phyloP scores from a whole-genome alignment of 2,113 vertebrate genomes.

The Atrichornis clamosus region DNA sequence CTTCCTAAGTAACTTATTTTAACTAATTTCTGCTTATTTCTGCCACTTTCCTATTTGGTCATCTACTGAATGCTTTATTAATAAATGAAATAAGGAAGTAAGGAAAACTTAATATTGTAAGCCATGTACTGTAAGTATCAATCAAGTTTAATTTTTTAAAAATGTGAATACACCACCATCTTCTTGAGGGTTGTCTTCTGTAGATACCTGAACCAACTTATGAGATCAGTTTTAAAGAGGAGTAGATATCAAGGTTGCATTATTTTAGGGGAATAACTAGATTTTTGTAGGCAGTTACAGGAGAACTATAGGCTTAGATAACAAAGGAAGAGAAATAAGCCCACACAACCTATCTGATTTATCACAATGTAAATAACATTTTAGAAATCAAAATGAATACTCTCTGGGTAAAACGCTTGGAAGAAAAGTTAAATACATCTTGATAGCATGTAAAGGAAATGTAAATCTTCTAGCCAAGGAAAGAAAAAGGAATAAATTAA shows the following conservation, averaged over 20 bases:
- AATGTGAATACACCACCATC: not conserved
- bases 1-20: not conserved
- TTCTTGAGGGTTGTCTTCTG: not conserved
- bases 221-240: not conserved
- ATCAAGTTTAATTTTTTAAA: not conserved
- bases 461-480: not conserved
- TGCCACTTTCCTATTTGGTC: not conserved
- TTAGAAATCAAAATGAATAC: not conserved
- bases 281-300: not conserved
- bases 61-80: not conserved
- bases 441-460: not conserved
- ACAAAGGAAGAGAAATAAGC: not conserved
- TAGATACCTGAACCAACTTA: not conserved
- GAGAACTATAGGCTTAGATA: not conserved
- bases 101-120: not conserved
- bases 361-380: not conserved
- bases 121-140: not conserved
- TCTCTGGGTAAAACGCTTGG: not conserved
- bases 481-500: not conserved
- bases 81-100: not conserved
- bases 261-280: not conserved
- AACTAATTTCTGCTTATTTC: not conserved
- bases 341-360: not conserved
- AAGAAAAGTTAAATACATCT: not conserved
- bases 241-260: not conserved